Evolutionary conservation across 1,140 invertebrate species (phyloP).

Genomic region (Zophobas atratus): DNA sequence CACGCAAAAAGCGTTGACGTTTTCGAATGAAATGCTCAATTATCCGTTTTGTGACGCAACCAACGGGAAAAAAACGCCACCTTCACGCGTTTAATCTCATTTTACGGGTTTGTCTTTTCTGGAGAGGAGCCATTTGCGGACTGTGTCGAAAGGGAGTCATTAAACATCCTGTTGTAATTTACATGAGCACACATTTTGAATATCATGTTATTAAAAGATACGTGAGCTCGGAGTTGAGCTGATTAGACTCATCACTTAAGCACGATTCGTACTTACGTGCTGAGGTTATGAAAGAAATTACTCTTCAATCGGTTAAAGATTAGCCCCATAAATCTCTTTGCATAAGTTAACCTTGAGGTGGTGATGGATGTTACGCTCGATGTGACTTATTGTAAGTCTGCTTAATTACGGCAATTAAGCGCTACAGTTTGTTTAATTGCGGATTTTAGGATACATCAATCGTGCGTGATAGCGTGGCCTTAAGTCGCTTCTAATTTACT

Average conservation of each 20-base stretch:
- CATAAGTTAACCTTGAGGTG: conserved; percentile 12
- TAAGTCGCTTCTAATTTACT: too few species aligned
- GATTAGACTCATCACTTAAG: conserved; percentile 32
- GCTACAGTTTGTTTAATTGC: background rate
- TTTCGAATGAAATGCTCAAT: background rate
- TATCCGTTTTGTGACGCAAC: background rate
- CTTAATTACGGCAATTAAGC: conserved; percentile 17
- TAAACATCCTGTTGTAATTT: background rate
- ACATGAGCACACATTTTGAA: conserved; percentile 18
- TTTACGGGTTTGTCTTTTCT: background rate
- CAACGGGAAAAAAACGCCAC: background rate
- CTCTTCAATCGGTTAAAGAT: conserved; percentile 16
- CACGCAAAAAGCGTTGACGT: background rate
- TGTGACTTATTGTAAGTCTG: background rate
- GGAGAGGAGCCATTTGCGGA: background rate
- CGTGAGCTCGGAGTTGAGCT: conserved; percentile 28
- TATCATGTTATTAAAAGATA: conserved; percentile 24
- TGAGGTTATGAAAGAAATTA: conserved; percentile 31
- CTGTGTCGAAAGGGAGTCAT: conserved; percentile 1
- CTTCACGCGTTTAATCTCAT: background rate
- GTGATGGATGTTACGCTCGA: background rate
- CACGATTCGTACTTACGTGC: conserved; percentile 35
- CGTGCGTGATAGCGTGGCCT: too few species aligned
- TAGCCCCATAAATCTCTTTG: conserved; percentile 35
- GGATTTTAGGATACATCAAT: too few species aligned